Evolutionary conservation across 30 jellyfish, hydroid and myxozoan genomes (phyloP).

Genomic region (Cassiopea andromeda): DNA sequence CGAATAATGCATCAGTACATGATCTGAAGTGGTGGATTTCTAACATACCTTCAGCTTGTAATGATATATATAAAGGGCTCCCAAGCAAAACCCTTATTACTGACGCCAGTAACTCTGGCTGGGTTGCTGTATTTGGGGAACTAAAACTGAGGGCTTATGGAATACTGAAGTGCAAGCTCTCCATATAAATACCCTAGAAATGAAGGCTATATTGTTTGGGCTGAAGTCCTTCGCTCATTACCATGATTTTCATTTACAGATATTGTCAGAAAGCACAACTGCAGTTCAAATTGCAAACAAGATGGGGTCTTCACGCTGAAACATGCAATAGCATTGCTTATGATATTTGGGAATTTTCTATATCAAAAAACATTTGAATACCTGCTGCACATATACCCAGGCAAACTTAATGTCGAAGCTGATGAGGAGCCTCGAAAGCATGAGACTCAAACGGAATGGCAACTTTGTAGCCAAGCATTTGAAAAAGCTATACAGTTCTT

Average conservation of each 20-base stretch:
- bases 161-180: neutral
- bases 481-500: neutral
- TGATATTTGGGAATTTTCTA: constrained; percentile 17
- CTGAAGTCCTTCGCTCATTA: constrained; percentile 5
- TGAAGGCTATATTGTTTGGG: constrained; percentile 19
- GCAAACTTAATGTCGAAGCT: constrained; percentile 41
- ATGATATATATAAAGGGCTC: constrained; percentile 29
- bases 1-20: neutral
- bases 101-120: constrained; percentile 37
- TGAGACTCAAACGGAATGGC: constrained; percentile 34
- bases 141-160: constrained; percentile 25
- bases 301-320: constrained; percentile 36
- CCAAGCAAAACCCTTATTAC: constrained; percentile 18
- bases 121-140: constrained; percentile 32
- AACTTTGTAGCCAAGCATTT: neutral
- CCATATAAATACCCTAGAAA: constrained; percentile 21
- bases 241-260: constrained; percentile 7
- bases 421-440: constrained; percentile 14
- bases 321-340: neutral
- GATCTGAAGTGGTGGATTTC: constrained; percentile 30
- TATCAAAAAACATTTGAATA: constrained; percentile 21
- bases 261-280: constrained; percentile 45
- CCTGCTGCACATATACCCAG: constrained; percentile 55
- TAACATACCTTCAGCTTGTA: constrained; percentile 12
- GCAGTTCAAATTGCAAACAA: constrained; percentile 12